A percentile compares a stretch with the other conserved stretches of the same genome.
Evolutionary conservation across 2,888 invertebrate genomes (phyloP).

Genomic region (Limnephilus auricula): DNA sequence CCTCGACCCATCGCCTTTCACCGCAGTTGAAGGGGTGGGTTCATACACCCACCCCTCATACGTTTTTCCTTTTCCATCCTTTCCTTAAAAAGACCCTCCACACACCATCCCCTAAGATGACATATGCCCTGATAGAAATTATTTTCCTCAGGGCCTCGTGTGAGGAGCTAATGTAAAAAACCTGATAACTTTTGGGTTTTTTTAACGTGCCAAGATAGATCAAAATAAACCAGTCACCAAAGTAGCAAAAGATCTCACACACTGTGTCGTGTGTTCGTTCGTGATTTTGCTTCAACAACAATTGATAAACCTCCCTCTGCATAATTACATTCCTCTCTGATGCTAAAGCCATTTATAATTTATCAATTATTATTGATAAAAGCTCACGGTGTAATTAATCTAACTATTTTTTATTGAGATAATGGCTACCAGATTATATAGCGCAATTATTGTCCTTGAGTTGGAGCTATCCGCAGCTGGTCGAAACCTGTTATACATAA

Average conservation of each 20-base stretch:
- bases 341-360: not conserved
- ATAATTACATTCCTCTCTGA: not conserved
- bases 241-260: not conserved
- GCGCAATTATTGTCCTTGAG: not conserved
- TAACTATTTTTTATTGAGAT: not conserved
- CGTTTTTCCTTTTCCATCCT: too few relatives aligned
- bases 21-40: too few relatives aligned
- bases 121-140: too few relatives aligned
- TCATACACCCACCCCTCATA: too few relatives aligned
- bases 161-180: too few relatives aligned
- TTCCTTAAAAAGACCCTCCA: too few relatives aligned
- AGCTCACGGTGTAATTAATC: not conserved
- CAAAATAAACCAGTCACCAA: not conserved
- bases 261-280: not conserved
- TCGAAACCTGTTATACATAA: not conserved
- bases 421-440: not conserved
- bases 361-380: not conserved
- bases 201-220: not conserved
- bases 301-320: not conserved
- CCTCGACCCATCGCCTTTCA: too few relatives aligned
- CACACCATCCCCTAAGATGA: too few relatives aligned
- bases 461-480: not conserved
- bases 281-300: not conserved
- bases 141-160: too few relatives aligned
- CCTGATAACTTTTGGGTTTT: not conserved